Conservation (phyloP, 2,888 invertebrate genomes). For the Phyllotreta cruciferae region DNA sequence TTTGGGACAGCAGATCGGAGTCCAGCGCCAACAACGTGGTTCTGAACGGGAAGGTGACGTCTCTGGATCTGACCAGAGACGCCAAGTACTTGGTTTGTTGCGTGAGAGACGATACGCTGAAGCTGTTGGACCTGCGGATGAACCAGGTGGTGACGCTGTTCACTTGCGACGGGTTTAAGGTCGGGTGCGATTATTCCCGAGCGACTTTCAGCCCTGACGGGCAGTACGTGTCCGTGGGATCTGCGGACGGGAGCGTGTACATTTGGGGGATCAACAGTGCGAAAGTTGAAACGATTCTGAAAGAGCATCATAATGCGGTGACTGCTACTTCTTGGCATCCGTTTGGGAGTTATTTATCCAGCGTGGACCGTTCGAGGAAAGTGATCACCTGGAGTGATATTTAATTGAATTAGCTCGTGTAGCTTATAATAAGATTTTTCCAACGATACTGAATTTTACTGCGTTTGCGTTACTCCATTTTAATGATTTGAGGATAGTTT, state of each 20-base stretch:
- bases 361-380: conserved; percentile 83
- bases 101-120: conserved; percentile 93
- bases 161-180: conserved; percentile 95
- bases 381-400: conserved; percentile 74
- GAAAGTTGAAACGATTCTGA: conserved; percentile 78
- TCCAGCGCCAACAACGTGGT: conserved; percentile 84
- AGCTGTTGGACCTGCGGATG: conserved; percentile 92
- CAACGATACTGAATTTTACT: background rate
- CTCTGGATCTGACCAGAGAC: conserved; percentile 92
- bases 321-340: conserved; percentile 91
- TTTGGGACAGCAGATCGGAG: conserved; percentile 95
- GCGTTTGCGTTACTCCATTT: background rate
- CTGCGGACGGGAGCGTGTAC: conserved; percentile 88
- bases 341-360: conserved; percentile 78
- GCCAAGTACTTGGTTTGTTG: conserved; percentile 89
- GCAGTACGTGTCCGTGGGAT: conserved; percentile 88
- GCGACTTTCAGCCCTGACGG: conserved; percentile 93
- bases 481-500: background rate
- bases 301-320: conserved; percentile 83
- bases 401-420: too few species aligned
- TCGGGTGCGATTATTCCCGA: conserved; percentile 93
- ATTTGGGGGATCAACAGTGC: conserved; percentile 87
- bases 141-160: conserved; percentile 87
- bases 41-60: conserved; percentile 93
- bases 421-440: conserved; percentile 6